Base-by-base conservation (phyloP, 2,113 vertebrate genomes). In the Progne subis region DNA sequence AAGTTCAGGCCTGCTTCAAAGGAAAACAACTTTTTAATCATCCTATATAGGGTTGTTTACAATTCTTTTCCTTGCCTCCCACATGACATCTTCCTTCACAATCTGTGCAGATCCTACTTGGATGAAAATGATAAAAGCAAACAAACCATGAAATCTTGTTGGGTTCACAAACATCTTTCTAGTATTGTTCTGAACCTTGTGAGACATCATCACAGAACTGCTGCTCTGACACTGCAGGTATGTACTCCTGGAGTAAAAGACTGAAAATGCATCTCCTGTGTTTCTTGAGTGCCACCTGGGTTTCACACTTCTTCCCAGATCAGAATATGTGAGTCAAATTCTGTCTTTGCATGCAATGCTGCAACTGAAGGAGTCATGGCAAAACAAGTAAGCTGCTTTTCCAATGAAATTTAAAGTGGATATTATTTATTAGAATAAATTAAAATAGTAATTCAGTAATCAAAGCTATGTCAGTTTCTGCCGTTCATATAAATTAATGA, bases 251-350 rank as follows among this genome's bases (percentile, higher is more conserved):
- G 9, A 76, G 18, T 56, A 76, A 65, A 82, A 46, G 37, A 61
- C 7, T 9, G 3, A 69, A 88, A 68, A 4, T 14, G 8, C 0
- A 0, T 47, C 31, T 67, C 24, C 16, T 44, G 16, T 18, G 6
- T 32, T 56, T 71, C 32, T 39, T 85, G 52, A 50, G 12, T 39
- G 28, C 18, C 3, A 44, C 88, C 55, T 1, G 77, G 21, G 76
- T 44, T 15, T 49, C 25, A 31, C 6, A 31, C 56, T 82, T 92
- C 21, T 55, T 55, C 64, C 52, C 29, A 46, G 70, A 90, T 74
- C 14, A 69, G 67, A 79, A 60, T 12, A 43, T 12, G 14, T 34
- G 24, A 68, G 44, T 56, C 31, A 87, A 76, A 82, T 60, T 76
- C 43, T 46, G 6, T 55, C 60, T 89, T 67, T 39, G 8, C 8